Evolutionary conservation across 2,888 invertebrate species (phyloP).

Genomic region (Mesorhabditis sp.): DNA sequence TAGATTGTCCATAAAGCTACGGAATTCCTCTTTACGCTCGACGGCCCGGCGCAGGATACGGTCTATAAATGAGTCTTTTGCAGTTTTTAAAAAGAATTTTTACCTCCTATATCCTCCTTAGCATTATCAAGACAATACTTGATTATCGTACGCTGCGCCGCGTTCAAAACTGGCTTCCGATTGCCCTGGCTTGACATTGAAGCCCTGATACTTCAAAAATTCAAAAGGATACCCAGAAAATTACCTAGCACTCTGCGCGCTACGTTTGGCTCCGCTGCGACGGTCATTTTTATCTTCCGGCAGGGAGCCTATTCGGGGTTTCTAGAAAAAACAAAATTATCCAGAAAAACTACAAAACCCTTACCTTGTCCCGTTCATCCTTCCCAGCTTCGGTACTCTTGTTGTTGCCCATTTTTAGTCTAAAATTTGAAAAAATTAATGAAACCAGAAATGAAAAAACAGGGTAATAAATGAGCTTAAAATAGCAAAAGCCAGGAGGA

Average conservation of each 20-base stretch:
- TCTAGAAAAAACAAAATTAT: not conserved
- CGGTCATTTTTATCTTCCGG: not conserved
- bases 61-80: slow-evolving; percentile 15
- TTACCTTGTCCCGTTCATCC: not conserved
- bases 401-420: not conserved
- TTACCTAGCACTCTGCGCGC: not conserved
- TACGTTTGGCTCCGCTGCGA: not conserved
- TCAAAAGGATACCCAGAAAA: not conserved
- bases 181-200: slow-evolving; percentile 36
- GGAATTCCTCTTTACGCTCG: slow-evolving; percentile 42
- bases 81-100: not conserved
- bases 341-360: not conserved
- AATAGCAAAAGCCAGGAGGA: too few species aligned
- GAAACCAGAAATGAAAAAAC: not conserved
- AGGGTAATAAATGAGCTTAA: too few species aligned
- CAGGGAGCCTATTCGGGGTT: not conserved
- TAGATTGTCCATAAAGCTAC: slow-evolving; percentile 36
- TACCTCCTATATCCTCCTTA: slow-evolving; percentile 43
- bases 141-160: slow-evolving; percentile 40
- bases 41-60: slow-evolving; percentile 42
- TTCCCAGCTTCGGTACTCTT: not conserved
- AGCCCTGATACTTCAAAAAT: not conserved
- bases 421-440: not conserved
- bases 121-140: slow-evolving; percentile 50
- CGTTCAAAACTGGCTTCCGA: slow-evolving; percentile 32